Evolutionary conservation across 2,113 vertebrate genomes (phyloP).

Genomic region (Elephantulus edwardii): DNA sequence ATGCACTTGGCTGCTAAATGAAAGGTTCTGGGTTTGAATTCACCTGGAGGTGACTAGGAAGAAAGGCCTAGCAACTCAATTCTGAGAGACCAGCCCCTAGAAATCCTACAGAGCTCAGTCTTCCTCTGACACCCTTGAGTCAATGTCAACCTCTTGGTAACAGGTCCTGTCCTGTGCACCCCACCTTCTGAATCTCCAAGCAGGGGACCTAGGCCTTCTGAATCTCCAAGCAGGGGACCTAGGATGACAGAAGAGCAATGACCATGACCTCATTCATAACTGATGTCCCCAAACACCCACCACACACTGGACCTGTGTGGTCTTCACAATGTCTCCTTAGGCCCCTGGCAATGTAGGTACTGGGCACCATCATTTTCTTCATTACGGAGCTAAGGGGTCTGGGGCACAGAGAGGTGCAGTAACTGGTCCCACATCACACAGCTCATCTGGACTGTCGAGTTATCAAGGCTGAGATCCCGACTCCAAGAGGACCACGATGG

Average conservation of each 20-base stretch:
- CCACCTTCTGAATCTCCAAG: too few species aligned
- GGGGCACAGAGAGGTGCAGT: background rate
- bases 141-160: background rate
- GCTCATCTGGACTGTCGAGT: background rate
- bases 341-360: too few species aligned
- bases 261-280: background rate
- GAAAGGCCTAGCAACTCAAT: background rate
- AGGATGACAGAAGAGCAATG: background rate
- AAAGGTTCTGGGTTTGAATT: too few species aligned
- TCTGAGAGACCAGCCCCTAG: background rate
- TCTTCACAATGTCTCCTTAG: background rate
- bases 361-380: background rate
- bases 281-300: too few species aligned
- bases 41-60: too few species aligned
- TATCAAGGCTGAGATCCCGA: background rate
- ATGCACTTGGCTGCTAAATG: background rate
- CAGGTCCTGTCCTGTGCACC: background rate
- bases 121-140: background rate
- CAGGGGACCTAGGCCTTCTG: background rate
- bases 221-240: background rate
- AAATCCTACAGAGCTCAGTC: background rate
- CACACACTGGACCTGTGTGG: background rate
- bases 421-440: background rate
- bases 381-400: background rate
- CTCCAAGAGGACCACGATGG: background rate